Conservation (phyloP, 2,888 invertebrate species). For the Tinea pellionella region DNA sequence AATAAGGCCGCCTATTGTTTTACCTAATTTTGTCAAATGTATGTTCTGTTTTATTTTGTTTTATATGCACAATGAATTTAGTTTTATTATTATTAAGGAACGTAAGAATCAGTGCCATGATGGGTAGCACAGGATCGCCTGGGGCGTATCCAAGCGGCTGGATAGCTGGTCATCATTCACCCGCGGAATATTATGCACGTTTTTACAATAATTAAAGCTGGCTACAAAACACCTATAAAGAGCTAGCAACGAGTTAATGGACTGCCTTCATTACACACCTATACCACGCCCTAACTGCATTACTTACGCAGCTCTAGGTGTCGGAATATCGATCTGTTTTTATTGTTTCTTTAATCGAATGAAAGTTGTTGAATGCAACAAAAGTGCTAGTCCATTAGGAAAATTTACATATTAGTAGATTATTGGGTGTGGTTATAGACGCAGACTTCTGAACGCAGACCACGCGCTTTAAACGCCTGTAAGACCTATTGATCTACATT, state of each 20-base stretch:
- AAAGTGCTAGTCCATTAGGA: neutral
- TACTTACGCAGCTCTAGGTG: neutral
- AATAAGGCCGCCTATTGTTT: too few species aligned
- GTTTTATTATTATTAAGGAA: too few species aligned
- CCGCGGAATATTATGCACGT: constrained; percentile 22
- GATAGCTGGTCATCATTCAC: constrained; percentile 25
- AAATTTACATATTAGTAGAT: neutral
- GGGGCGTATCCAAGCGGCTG: neutral
- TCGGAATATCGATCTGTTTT: neutral
- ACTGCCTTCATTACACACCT: constrained; percentile 37
- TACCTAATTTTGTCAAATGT: too few species aligned
- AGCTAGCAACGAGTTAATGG: constrained; percentile 50
- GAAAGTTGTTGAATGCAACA: neutral
- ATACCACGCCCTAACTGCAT: constrained; percentile 36
- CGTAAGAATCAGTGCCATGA: neutral
- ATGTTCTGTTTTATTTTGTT: too few species aligned
- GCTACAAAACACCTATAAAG: constrained; percentile 55
- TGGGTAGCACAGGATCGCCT: neutral
- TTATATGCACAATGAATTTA: neutral
- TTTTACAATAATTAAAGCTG: constrained; percentile 56
- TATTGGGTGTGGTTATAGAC: neutral
- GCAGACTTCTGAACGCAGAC: too few species aligned
- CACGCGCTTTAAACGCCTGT: too few species aligned
- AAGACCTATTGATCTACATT: too few species aligned
- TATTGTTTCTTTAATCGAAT: constrained; percentile 11